Evolutionary conservation across 2,797 vertebrate species (phyloP).

Genomic region (Poeciliopsis turneri): DNA sequence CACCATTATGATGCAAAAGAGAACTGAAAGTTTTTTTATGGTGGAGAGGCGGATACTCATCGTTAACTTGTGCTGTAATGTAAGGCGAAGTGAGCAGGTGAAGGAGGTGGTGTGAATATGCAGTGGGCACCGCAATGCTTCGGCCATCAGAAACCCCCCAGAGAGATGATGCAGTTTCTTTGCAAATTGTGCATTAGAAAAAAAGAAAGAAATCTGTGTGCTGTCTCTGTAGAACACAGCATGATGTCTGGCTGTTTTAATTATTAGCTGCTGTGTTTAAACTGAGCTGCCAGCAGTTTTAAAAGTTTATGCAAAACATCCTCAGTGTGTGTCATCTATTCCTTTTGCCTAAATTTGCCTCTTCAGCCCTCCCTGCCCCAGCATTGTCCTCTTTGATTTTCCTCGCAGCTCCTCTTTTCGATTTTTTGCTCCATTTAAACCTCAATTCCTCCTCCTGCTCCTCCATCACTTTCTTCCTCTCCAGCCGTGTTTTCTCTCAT

Average conservation of each 20-base stretch:
- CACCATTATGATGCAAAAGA: conserved; percentile 28
- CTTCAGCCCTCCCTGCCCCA: conserved; percentile 11
- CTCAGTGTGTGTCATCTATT: conserved; percentile 25
- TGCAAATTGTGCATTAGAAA: conserved; percentile 48
- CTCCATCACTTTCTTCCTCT: conserved; percentile 30
- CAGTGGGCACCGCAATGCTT: conserved; percentile 47
- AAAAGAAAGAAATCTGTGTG: conserved; percentile 44
- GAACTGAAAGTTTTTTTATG: conserved; percentile 30
- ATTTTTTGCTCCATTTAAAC: conserved; percentile 19
- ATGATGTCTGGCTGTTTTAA: conserved; percentile 68
- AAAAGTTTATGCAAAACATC: conserved; percentile 65
- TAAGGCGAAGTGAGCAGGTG: conserved; percentile 35
- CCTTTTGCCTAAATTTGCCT: conserved; percentile 16
- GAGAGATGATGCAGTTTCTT: conserved; percentile 66
- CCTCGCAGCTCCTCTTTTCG: conserved; percentile 25
- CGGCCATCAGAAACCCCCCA: conserved; percentile 40
- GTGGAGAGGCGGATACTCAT: conserved; percentile 21
- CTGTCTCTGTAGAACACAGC: conserved; percentile 55
- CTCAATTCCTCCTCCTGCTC: conserved; percentile 15
- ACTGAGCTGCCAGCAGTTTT: conserved; percentile 65
- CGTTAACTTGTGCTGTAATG: conserved; percentile 37
- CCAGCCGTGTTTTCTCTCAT: conserved; percentile 52
- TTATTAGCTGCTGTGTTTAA: conserved; percentile 72
- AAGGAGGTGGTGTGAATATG: conserved; percentile 42
- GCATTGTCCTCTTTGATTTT: conserved; percentile 10